Base-by-base conservation (phyloP, 2,888 invertebrate genomes). In the Fissipunctia ypsillon region DNA sequence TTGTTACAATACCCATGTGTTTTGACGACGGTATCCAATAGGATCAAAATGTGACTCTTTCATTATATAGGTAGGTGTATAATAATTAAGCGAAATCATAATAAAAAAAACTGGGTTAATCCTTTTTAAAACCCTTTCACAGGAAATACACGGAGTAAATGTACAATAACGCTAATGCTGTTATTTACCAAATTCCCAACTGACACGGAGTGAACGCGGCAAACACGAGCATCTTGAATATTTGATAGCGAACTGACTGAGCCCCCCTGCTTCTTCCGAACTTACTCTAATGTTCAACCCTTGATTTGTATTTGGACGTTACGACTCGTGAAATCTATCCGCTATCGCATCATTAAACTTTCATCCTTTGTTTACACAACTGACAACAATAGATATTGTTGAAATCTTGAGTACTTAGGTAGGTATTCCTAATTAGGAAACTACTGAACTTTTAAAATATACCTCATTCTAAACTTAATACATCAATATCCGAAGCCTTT, bases 261-360 rank as follows among this genome's bases (percentile, higher is more conserved):
- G 76, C 84, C 84, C 84, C n/a, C 83, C 87, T 75, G 70, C 78
- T 84, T 80, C 84, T 84, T 86, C 77, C 73, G 52, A 84, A 83
- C 78, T 85, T 90, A 91, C 88, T 89, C 86, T 90, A 90, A 91
- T 90, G 88, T 88, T 91, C 84, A 91, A 91, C 91, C 91, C 92
- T 91, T 91, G 88, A 90, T 83, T 81, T 81, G 83, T 78, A 74
- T 89, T 89, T 88, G 86, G 85, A 87, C 87, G 85, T 81, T 84
- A 81, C 81, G 81, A 82, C 60, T 84, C 81, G 82, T 73, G 84
- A 82, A 78, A 84, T 80, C 80, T 76, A 87, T 86, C 80, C 78
- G 77, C 76, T 78, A 84, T 89, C 80, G 78, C 65, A 87, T 88
- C 88, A 90, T 92, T 89, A 91, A 92, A 88, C 61, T 90, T 92